Evolutionary conservation across 2,797 vertebrate species (phyloP).

Genomic region (Scleropages formosus): DNA sequence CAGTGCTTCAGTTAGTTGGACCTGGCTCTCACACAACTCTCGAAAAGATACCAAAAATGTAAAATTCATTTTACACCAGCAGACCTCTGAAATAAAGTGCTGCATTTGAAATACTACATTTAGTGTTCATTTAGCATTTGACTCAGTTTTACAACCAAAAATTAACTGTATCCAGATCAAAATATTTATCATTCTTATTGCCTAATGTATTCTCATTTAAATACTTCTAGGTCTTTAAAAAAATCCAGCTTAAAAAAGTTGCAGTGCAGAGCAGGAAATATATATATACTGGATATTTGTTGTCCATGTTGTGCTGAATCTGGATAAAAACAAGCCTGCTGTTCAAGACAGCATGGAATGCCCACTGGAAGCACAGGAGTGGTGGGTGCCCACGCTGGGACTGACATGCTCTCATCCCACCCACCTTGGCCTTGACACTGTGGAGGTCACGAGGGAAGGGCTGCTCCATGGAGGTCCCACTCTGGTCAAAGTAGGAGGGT

Average conservation of each 20-base stretch:
- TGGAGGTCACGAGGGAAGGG: conserved; percentile 8
- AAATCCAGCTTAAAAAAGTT: conserved; percentile 19
- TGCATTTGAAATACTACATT: conserved; percentile 19
- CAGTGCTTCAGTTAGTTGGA: conserved; percentile 32
- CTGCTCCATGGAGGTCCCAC: neutral
- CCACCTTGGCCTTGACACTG: conserved; percentile 25
- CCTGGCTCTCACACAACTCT: conserved; percentile 26
- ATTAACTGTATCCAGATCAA: conserved; percentile 11
- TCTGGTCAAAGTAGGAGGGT: neutral
- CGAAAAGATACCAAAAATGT: conserved; percentile 20
- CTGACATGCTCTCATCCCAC: no score
- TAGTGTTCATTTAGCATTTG: conserved; percentile 6
- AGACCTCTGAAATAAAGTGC: conserved; percentile 10
- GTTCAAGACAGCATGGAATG: conserved; percentile 30
- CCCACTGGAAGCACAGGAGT: conserved; percentile 33
- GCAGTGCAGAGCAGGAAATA: conserved; percentile 18
- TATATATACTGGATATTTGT: neutral
- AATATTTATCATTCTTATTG: conserved; percentile 28
- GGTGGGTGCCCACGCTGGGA: no score
- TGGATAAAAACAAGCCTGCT: conserved; percentile 32
- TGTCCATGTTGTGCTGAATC: conserved; percentile 12
- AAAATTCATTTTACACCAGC: neutral
- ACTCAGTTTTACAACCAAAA: conserved; percentile 20
- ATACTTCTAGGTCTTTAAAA: conserved; percentile 14
- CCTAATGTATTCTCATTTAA: conserved; percentile 27